Evolutionary conservation across 1,140 invertebrate species (phyloP).

Genomic region (Alviniconcha marisindica): DNA sequence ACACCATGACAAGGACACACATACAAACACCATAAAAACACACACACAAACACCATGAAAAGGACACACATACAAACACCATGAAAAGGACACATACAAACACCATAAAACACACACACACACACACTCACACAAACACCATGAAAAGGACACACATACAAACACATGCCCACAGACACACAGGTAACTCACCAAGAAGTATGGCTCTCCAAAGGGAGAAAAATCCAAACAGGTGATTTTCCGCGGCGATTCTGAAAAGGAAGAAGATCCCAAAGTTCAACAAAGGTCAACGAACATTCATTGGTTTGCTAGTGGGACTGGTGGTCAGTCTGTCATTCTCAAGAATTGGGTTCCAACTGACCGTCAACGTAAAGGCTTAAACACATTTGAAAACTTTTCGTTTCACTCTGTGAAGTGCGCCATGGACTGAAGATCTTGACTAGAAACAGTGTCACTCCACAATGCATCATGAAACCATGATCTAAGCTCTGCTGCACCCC

Average conservation of each 20-base stretch:
- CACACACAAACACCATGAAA: background rate
- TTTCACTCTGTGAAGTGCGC: too few relatives aligned
- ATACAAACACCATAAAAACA: background rate
- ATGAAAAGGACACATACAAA: background rate
- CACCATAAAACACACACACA: background rate
- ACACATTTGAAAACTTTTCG: too few relatives aligned
- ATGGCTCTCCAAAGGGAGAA: conserved; percentile 79
- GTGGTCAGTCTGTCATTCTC: too few relatives aligned
- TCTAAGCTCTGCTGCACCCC: too few relatives aligned
- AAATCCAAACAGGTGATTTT: conserved; percentile 77
- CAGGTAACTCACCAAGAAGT: conserved; percentile 78
- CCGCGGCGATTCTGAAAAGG: conserved; percentile 59
- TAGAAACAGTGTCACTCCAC: too few relatives aligned
- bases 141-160: too few relatives aligned
- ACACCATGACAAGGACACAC: conserved; percentile 8
- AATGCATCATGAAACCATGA: too few relatives aligned
- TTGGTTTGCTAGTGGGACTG: too few relatives aligned
- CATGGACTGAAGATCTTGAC: too few relatives aligned
- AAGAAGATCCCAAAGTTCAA: background rate
- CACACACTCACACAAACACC: conserved; percentile 33
- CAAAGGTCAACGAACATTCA: background rate
- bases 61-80: background rate
- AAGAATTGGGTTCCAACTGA: too few relatives aligned
- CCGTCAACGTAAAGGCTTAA: too few relatives aligned
- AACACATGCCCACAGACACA: conserved; percentile 77